Evolutionary conservation across 1,140 invertebrate species (phyloP), one percentile per base, ranked within the genome.

Genomic region (Drosophila mauritiana): DNA sequence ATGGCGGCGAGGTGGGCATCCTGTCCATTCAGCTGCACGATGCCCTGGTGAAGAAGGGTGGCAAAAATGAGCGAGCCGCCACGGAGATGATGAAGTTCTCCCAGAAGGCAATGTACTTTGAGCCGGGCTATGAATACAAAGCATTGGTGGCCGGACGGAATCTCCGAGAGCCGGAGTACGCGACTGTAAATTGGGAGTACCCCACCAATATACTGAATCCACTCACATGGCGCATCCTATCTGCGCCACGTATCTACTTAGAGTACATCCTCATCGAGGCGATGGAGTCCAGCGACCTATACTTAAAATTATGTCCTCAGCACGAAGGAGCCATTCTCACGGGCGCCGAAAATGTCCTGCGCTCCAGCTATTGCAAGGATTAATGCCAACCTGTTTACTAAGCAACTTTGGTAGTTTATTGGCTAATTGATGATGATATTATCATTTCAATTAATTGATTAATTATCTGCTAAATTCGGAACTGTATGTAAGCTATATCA

Each of bases 1-100:
- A 97, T 78, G 96, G 96, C 1, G 96, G 96, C 0, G 96, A 97
- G 86, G 94, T 97, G 0, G 96, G 97, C 2, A 94, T 90, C 13
- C 57, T 92, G 1, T 92, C 94, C 1, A 92, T 97, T 13, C 94
- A 94, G 1, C 92, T 96, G 2, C 94, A 96, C n/a, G 95, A 95
- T 40, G 72, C 39, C 5, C 34, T 15, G 27, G 13, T 34, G 0
- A 39, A 49, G 46, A 17, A 55, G 93, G 37, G 20, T 12, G 1
- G 31, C 11, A 63, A 48, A 8, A 63, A 36, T 17, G 48, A 20
- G 27, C 31, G 31, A 17, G 22, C 27, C 12, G 93, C 94, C 61
- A 94, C 95, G 13, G 94, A 95, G 36, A 93, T 92, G 57, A 94
- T 95, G 81, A 93, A 93, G 42, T 91, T 96, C 77, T 90, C 85